These are phyloP conservation scores for Lagopus muta DNA, from an alignment of 2,113 vertebrate species.

Conservation along the genomic window DNA sequence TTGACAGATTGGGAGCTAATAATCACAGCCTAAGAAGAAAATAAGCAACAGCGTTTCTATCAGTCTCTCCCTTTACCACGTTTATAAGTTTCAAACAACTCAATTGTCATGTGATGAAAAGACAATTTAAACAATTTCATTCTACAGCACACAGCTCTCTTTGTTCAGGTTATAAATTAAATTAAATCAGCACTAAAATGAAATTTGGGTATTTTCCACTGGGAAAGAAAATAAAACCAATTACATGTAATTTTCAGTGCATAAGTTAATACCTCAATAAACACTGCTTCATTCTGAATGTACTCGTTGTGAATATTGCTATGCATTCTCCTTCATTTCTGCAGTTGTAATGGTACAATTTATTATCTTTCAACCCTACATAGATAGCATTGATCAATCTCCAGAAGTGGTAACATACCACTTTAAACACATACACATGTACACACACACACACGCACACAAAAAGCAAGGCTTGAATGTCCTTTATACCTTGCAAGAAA, in stretches of 20 bases:
- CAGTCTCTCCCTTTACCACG: not conserved
- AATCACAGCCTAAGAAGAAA: not conserved
- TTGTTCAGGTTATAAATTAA: conserved; percentile 8
- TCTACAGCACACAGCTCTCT: conserved; percentile 4
- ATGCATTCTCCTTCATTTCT: not conserved
- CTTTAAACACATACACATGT: not conserved
- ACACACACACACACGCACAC: accelerated
- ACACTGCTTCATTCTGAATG: not conserved
- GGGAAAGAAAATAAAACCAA: not conserved
- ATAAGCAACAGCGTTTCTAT: not conserved
- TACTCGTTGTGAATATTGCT: not conserved
- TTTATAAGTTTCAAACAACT: conserved; percentile 14
- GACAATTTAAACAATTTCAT: not conserved
- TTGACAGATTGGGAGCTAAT: not conserved
- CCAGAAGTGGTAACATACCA: not conserved
- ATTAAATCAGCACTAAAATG: not conserved
- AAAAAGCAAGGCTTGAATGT: conserved; percentile 28
- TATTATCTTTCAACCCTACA: not conserved
- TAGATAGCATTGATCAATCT: not conserved
- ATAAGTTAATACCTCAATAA: not conserved
- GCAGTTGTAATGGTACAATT: not conserved
- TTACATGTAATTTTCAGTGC: not conserved
- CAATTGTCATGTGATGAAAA: not conserved
- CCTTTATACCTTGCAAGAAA: conserved; percentile 64
- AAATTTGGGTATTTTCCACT: not conserved